Evolutionary conservation across 2,888 invertebrate genomes (phyloP), one percentile per base, ranked within the genome.

Genomic region (Eupithecia dodoneata): DNA sequence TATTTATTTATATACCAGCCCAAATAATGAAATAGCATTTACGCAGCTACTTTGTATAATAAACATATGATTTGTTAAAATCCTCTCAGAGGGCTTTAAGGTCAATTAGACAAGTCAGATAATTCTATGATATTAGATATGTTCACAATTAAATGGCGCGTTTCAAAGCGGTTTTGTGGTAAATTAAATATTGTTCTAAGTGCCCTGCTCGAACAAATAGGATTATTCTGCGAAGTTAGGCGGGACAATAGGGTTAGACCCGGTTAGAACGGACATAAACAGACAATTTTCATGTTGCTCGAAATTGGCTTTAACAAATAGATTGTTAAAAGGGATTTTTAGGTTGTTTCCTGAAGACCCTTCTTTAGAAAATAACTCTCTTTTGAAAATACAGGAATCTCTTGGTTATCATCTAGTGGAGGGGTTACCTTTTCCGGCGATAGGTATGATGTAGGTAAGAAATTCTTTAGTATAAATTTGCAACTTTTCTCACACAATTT

Each of bases 251-350:
- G 63, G 63, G 63, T 63, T 12, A 73, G 59, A 76, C 79, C 76
- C 76, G n/a, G n/a, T 49, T 66, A 74, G 63, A 75, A 42, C 41
- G 12, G 69, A 72, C 52, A 73, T 79, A 77, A 76, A 81, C 80
- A 79, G 71, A 49, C 74, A 63, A 69, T 80, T 76, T 73, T 79
- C 72, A 76, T 75, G 77, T 76, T 79, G 55, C 78, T 76, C 73
- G n/a, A 70, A 80, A 80, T 78, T 72, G 75, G 70, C 76, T 55
- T 75, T 80, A 75, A 75, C 76, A 73, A 63, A 63, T 63, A 63
- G 63, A 63, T 63, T 12, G 10, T 63, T 30, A 63, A 63, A 63
- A 63, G 63, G 18, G 63, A 30, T 63, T 30, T 59, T 63, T 63
- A 63, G 63, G 63, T 10, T 59, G 3, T 63, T 30, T 63, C 12